Conservation (phyloP, 2,888 invertebrate species). For the Apoderus coryli region DNA sequence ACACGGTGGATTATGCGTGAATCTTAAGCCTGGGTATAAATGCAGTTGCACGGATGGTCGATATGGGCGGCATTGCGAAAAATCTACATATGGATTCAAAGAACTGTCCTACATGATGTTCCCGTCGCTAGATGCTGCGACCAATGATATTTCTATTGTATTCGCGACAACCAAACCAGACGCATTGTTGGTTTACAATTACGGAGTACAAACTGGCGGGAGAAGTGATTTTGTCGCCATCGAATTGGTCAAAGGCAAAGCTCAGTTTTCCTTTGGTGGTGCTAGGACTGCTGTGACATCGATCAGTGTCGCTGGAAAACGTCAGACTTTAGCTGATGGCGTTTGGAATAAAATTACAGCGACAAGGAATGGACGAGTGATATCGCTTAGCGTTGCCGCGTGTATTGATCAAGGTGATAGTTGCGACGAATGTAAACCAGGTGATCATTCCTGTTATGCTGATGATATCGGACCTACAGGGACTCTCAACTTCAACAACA, state of each 20-base stretch:
- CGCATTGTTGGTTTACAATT: constrained; percentile 81
- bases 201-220: constrained; percentile 74
- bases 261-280: constrained; percentile 81
- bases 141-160: constrained; percentile 80
- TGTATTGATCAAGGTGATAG: constrained; percentile 78
- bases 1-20: constrained; percentile 77
- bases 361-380: constrained; percentile 76
- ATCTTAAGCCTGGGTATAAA: constrained; percentile 75
- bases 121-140: constrained; percentile 68
- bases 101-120: constrained; percentile 85
- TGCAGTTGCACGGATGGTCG: constrained; percentile 77
- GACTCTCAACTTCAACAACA: constrained; percentile 85
- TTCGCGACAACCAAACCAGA: constrained; percentile 82
- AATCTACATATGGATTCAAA: constrained; percentile 77
- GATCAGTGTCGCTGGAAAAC: constrained; percentile 48
- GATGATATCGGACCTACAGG: constrained; percentile 80
- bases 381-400: constrained; percentile 66
- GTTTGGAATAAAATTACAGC: constrained; percentile 87
- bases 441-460: constrained; percentile 67
- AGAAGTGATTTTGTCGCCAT: constrained; percentile 86
- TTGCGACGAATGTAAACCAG: constrained; percentile 75
- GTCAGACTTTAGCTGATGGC: constrained; percentile 61
- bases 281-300: constrained; percentile 77
- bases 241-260: constrained; percentile 70
- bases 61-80: constrained; percentile 84